Evolutionary conservation across 2,113 vertebrate genomes (phyloP), one percentile per base, ranked within the genome.

Genomic region (Passer domesticus): DNA sequence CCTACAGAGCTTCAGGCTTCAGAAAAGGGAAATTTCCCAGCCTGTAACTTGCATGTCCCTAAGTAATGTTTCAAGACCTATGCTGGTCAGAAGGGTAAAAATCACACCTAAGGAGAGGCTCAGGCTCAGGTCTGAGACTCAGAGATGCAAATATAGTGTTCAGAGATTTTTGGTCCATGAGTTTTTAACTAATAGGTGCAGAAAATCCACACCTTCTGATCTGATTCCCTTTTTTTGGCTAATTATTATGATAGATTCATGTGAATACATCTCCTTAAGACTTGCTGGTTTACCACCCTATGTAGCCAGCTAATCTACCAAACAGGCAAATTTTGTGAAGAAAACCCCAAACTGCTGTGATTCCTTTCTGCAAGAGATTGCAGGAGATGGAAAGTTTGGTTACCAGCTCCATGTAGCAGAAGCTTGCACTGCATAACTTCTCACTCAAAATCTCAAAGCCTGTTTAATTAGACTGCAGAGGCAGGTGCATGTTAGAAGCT

Each of bases 381-480:
- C 35, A 59, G 21, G 55, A 75, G 11, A 50, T 15, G 10, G 66
- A 17, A 84, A 90, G 30, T 56, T 69, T 44, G 30, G 9, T 70
- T 33, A 73, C 43, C 55, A 62, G 31, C 31, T 81, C 37, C 24
- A 23, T 50, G 58, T 14, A 66, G 43, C 13, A 17, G 53, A 47
- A 70, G 15, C 44, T 78, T 90, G 66, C 62, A 35, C 70, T 90
- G 73, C 69, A 37, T 58, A 75, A 74, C 15, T 93, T 89, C 47
- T 92, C 44, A 86, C 49, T 44, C 50, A 50, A 49, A 94, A 47
- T 86, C 69, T 67, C 52, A 66, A 73, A 46, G 35, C 13, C 69
- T 78, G n/a, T 43, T 90, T 78, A 49, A 78, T 78, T 52, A 50
- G 52, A 53, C 15, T 73, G 50, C 46, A 93, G 74, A 62, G 66